A percentile compares a stretch with the other conserved stretches of the same genome.
Conservation (phyloP, 2,888 invertebrate species). For the Drosophila vallismaia region DNA sequence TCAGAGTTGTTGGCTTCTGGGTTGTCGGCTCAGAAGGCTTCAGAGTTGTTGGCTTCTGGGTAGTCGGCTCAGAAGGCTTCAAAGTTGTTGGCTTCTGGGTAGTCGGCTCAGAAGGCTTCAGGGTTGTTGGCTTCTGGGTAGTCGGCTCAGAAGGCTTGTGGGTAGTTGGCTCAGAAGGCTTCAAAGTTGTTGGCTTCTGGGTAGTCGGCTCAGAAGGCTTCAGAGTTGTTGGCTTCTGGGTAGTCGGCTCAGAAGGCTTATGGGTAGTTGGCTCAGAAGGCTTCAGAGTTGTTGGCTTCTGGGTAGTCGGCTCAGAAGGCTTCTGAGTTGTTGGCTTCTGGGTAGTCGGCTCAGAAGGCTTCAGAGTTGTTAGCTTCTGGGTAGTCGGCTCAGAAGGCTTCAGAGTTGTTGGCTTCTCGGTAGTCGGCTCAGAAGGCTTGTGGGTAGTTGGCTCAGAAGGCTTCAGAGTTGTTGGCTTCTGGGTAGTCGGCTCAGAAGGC, state of each 20-base stretch:
- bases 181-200: slow-evolving; percentile 3
- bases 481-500: neutral
- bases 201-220: neutral
- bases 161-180: neutral
- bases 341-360: neutral
- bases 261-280: too few species aligned
- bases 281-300: neutral
- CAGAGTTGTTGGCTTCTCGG: neutral
- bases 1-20: slow-evolving; percentile 11
- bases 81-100: neutral
- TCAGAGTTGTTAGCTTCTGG: slow-evolving; percentile 2
- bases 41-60: neutral
- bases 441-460: neutral
- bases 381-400: neutral
- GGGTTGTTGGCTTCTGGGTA: neutral
- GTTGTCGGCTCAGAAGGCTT: slow-evolving; percentile 6
- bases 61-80: neutral
- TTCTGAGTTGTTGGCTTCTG: neutral
- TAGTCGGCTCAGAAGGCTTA: neutral
- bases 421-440: neutral
- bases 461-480: neutral
- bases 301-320: slow-evolving; percentile 1
- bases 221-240: neutral
- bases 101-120: neutral
- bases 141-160: neutral